Evolutionary conservation across 2,888 invertebrate species (phyloP).

Genomic region (Pinctada fucata): DNA sequence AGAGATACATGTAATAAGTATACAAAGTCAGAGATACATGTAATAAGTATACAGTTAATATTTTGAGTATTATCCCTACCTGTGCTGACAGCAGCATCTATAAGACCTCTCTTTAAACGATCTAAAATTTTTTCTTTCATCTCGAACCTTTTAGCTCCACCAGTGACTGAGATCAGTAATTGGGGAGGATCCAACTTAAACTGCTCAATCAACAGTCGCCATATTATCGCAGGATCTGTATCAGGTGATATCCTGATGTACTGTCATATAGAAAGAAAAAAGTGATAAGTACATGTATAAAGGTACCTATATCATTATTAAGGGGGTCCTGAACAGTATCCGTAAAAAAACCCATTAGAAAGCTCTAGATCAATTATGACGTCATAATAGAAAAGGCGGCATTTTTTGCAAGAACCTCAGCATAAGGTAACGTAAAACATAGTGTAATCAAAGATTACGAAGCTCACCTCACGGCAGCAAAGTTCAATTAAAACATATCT

Average conservation of each 20-base stretch:
- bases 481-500: too few relatives aligned
- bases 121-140: constrained; percentile 66
- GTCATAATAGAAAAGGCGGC: too few relatives aligned
- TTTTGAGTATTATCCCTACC: constrained; percentile 56
- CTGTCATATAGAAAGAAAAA: constrained; percentile 53
- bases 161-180: constrained; percentile 76
- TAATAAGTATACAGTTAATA: background rate
- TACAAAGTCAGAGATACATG: too few relatives aligned
- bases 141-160: constrained; percentile 75
- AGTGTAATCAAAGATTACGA: too few relatives aligned
- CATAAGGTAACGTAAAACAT: too few relatives aligned
- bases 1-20: too few relatives aligned
- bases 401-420: too few relatives aligned
- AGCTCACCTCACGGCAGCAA: too few relatives aligned
- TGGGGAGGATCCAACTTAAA: constrained; percentile 74
- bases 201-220: constrained; percentile 68
- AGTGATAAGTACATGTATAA: background rate
- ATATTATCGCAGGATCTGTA: constrained; percentile 62
- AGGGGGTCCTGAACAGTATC: too few relatives aligned
- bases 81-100: constrained; percentile 74
- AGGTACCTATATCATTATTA: background rate
- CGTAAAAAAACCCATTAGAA: too few relatives aligned
- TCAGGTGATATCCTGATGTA: constrained; percentile 67
- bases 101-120: constrained; percentile 72
- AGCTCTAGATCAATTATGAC: too few relatives aligned